A percentile compares a stretch with the other conserved stretches of the same genome.
phyloP scores from a whole-genome alignment of 2,888 invertebrate genomes.

The Stenichneumon culpator region DNA sequence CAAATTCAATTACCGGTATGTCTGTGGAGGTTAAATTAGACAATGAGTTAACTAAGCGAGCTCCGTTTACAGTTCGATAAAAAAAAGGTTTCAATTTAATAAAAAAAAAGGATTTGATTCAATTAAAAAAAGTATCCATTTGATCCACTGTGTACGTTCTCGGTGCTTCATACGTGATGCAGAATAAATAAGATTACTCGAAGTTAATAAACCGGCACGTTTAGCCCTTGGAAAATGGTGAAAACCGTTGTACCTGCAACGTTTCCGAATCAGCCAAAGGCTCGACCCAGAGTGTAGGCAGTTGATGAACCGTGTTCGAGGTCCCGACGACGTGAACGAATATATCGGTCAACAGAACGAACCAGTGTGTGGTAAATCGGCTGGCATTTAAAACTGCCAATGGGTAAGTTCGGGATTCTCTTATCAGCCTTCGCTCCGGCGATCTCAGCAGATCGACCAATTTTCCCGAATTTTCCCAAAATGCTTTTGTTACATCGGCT shows the following conservation, averaged over 20 bases:
- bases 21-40: background rate
- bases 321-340: constrained; percentile 92
- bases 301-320: constrained; percentile 88
- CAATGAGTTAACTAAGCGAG: background rate
- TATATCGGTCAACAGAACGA: constrained; percentile 93
- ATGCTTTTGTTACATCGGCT: constrained; percentile 90
- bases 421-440: constrained; percentile 90
- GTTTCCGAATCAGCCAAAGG: constrained; percentile 89
- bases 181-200: background rate
- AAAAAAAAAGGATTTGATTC: background rate
- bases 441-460: constrained; percentile 88
- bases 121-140: background rate
- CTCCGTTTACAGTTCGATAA: background rate
- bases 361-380: constrained; percentile 92
- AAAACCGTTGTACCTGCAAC: constrained; percentile 84
- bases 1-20: background rate
- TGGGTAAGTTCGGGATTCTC: constrained; percentile 91
- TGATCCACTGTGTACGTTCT: background rate
- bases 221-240: background rate
- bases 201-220: background rate
- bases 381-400: constrained; percentile 90
- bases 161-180: background rate
- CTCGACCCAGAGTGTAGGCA: constrained; percentile 93
- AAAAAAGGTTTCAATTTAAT: background rate
- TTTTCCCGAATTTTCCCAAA: constrained; percentile 91